Evolutionary conservation across 2,888 invertebrate species (phyloP).

Genomic region (Helleia helle): DNA sequence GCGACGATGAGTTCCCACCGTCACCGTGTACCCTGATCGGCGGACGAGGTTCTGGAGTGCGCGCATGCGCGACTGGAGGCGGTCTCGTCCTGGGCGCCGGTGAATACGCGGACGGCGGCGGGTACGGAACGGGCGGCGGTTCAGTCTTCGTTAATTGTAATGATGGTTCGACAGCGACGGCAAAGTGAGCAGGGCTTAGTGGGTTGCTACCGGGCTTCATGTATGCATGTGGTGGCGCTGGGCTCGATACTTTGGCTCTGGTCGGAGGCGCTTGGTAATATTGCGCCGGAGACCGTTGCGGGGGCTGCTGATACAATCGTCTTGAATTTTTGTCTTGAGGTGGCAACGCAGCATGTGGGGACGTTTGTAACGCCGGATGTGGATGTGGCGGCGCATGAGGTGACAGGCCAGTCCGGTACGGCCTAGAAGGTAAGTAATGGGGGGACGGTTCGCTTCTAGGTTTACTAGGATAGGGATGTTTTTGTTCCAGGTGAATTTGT

Average conservation of each 20-base stretch:
- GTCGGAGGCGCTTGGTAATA: constrained; percentile 67
- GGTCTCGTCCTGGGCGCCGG: constrained; percentile 48
- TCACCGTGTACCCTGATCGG: constrained; percentile 46
- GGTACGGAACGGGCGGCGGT: constrained; percentile 57
- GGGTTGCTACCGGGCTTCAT: constrained; percentile 73
- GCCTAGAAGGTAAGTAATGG: constrained; percentile 70
- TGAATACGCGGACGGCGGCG: constrained; percentile 53
- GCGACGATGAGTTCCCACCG: constrained; percentile 48
- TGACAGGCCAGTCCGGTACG: constrained; percentile 61
- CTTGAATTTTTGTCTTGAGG: constrained; percentile 36
- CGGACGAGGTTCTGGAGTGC: constrained; percentile 68
- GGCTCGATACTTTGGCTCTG: constrained; percentile 83
- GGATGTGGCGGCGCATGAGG: constrained; percentile 71
- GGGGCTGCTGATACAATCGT: constrained; percentile 55
- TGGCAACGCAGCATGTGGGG: constrained; percentile 45
- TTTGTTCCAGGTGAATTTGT: constrained; percentile 75
- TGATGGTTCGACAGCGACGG: constrained; percentile 46
- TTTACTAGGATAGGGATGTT: constrained; percentile 74
- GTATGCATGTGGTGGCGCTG: constrained; percentile 84
- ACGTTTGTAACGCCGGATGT: constrained; percentile 60
- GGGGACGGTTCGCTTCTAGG: constrained; percentile 68
- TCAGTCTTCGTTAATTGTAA: constrained; percentile 75
- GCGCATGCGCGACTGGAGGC: constrained; percentile 74
- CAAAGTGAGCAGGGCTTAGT: constrained; percentile 66
- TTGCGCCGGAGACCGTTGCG: constrained; percentile 55